These are phyloP conservation scores for Protosalanx chinensis DNA, from an alignment of 2,797 vertebrate species.

Conservation along the genomic window DNA sequence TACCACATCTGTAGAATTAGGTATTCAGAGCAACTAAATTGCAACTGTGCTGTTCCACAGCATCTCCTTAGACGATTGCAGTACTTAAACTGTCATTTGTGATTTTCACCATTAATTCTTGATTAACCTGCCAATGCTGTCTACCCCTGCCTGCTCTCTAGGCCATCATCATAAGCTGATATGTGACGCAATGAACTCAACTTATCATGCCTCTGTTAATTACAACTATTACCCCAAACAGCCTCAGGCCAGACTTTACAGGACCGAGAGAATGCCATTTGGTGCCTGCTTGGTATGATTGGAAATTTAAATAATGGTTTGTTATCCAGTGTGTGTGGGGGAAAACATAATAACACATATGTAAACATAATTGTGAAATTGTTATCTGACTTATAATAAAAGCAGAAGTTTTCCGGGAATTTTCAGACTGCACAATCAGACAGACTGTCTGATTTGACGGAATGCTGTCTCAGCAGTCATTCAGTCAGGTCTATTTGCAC, in stretches of 20 bases:
- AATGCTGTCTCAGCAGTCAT: background rate
- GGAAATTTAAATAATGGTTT: conserved; percentile 29
- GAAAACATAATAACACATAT: background rate
- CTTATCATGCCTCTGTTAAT: conserved; percentile 61
- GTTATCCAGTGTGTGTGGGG: conserved; percentile 25
- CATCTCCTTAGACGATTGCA: conserved; percentile 36
- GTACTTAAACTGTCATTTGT: conserved; percentile 57
- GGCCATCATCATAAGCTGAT: conserved; percentile 46
- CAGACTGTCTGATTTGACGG: background rate
- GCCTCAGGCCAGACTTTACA: conserved; percentile 44
- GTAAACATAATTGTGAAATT: background rate
- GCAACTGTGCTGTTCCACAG: conserved; percentile 17
- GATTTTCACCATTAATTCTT: conserved; percentile 58
- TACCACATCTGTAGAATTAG: conserved; percentile 42
- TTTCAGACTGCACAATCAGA: background rate
- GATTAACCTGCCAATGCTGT: conserved; percentile 60
- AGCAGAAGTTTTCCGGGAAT: background rate
- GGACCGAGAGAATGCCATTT: conserved; percentile 15
- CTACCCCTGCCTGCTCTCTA: conserved; percentile 43
- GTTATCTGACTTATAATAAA: background rate
- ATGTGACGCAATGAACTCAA: conserved; percentile 45
- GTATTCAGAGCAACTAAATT: conserved; percentile 42
- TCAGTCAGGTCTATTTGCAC: background rate
- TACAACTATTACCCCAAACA: conserved; percentile 52
- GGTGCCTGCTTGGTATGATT: conserved; percentile 25